Percentiles rank a stretch among this genome's conserved stretches.
phyloP scores from a whole-genome alignment of 1,140 invertebrate genomes.

The Aphis gossypii region DNA sequence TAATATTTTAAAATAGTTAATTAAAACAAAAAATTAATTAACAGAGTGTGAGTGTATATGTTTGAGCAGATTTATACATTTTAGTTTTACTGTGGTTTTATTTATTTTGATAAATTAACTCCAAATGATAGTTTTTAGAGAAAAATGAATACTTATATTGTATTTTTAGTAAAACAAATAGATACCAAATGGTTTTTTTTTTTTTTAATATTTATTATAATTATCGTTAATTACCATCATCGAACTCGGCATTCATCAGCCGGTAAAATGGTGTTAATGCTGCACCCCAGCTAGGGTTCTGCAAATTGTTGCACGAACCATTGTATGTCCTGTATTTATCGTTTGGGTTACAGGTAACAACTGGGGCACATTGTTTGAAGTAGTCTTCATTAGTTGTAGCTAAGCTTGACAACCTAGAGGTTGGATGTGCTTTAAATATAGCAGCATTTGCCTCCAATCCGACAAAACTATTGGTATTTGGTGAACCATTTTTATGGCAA shows the following conservation, averaged over 20 bases:
- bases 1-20: no score
- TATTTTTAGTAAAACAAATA: background rate
- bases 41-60: no score
- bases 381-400: constrained; percentile 30
- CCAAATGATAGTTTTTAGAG: background rate
- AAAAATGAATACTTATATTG: background rate
- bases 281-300: constrained; percentile 75
- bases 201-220: background rate
- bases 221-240: constrained; percentile 75
- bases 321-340: constrained; percentile 77
- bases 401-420: background rate
- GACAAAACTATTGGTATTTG: background rate
- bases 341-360: constrained; percentile 65
- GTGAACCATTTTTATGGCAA: background rate
- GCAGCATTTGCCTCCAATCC: background rate
- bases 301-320: constrained; percentile 85
- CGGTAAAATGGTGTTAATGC: constrained; percentile 78
- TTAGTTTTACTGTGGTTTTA: no score
- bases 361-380: constrained; percentile 40
- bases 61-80: no score
- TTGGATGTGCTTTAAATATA: background rate
- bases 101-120: no score
- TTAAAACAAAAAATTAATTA: no score
- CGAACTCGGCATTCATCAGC: constrained; percentile 80
- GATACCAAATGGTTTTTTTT: background rate